Base-by-base conservation (phyloP, 2,797 vertebrate genomes). In the Falco cherrug region DNA sequence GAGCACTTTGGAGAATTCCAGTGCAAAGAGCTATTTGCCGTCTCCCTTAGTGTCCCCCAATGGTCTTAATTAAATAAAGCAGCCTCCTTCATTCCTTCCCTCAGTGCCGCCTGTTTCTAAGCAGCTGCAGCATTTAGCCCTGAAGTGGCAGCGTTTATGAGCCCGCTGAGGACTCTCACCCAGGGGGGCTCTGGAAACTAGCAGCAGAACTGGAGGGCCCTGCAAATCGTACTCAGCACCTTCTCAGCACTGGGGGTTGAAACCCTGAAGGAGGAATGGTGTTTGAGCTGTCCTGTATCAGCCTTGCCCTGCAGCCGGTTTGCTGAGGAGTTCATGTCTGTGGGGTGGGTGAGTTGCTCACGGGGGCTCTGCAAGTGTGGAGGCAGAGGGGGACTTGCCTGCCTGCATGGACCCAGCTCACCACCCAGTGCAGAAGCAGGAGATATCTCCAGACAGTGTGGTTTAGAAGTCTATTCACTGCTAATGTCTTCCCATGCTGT, bases 21-120 rank as follows among this genome's bases (percentile, higher is more conserved):
- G 14, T 0, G 0, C 35, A 31, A 85, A 43, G 17, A 84, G 31
- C 31, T 53, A 5, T 68, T 56, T 83, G 73, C 59, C 39, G 2
- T 73, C 54, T 90, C 71, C 41, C 8, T 77, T 37, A 31, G 54
- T 26, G 59, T 77, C 51, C 37, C 59, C 28, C 59, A 37, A 12
- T 57, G 33, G 47, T 86, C 45, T 45, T 92, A 93, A 92, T 95
- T 84, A 94, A 93, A 76, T 69, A 76, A 91, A 86, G 41, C 33
- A 17, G 24, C 59, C 16, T 60, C 13, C 56, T 68, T 87, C 54
- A 4, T 70, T 89, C 48, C 22, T 84, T 60, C 61, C 50, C 31
- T 86, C 39, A 19, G 22, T 33, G 70, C 35, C 8, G 4, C 43
- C 64, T 0, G 0, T 89, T 93, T 90, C 43, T 76, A 76, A 91